Percentiles rank a stretch among this genome's conserved stretches.
These are phyloP conservation scores for Sarcophaga rosellei DNA, from an alignment of 2,888 invertebrate species.

Conservation along the genomic window DNA sequence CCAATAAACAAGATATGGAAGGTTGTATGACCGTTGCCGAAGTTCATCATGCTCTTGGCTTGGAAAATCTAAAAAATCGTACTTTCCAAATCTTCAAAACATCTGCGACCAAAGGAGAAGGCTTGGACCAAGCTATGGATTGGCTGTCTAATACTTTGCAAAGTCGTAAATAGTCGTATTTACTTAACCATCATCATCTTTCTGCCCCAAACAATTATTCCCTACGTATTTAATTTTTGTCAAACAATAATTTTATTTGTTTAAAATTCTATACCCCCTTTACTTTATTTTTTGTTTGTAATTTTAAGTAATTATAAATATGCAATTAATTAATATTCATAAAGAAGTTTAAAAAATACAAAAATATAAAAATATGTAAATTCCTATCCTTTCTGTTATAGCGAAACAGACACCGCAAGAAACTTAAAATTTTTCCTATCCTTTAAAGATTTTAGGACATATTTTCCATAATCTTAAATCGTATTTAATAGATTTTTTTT, in stretches of 20 bases:
- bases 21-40: constrained; percentile 98
- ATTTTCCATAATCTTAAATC: constrained; percentile 35
- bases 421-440: constrained; percentile 7
- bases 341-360: constrained; percentile 56
- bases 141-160: constrained; percentile 97
- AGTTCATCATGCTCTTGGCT: constrained; percentile 96
- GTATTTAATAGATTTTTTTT: constrained; percentile 59
- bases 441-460: constrained; percentile 45
- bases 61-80: constrained; percentile 96
- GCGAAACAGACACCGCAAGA: constrained; percentile 17
- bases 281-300: constrained; percentile 55
- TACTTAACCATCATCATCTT: constrained; percentile 60
- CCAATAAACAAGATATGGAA: constrained; percentile 99
- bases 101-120: constrained; percentile 98
- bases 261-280: constrained; percentile 42
- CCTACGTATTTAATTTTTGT: constrained; percentile 67
- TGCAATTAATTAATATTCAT: constrained; percentile 59
- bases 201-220: constrained; percentile 54
- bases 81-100: constrained; percentile 99
- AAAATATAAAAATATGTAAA: neutral
- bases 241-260: constrained; percentile 46
- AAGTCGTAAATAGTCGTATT: constrained; percentile 88
- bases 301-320: constrained; percentile 68
- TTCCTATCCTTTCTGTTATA: constrained; percentile 51
- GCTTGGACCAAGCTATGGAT: constrained; percentile 99